These are phyloP conservation scores for Formica exsecta DNA, from an alignment of 1,140 invertebrate genomes.

Conservation along the genomic window DNA sequence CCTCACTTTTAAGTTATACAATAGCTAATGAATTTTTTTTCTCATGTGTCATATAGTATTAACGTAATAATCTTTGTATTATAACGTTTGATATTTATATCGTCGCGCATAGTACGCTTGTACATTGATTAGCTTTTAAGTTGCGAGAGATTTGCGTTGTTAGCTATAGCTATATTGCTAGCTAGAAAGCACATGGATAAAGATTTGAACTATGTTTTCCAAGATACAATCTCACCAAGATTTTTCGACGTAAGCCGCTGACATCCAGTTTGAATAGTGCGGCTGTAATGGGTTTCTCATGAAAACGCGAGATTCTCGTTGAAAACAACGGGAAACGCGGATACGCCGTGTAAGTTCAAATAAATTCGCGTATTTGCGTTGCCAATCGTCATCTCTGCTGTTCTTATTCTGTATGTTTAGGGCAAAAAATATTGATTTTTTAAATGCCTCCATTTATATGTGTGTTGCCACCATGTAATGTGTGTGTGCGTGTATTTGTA, in stretches of 20 bases:
- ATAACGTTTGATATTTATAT: background rate
- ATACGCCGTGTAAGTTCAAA: constrained; percentile 33
- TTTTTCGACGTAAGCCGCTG: constrained; percentile 59
- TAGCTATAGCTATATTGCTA: background rate
- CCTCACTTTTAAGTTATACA: background rate
- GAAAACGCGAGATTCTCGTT: constrained; percentile 34
- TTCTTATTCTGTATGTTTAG: background rate
- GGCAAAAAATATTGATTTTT: background rate
- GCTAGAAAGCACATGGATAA: constrained; percentile 23
- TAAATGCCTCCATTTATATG: background rate
- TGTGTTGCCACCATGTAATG: background rate
- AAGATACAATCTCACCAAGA: constrained; percentile 70
- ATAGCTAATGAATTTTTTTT: background rate
- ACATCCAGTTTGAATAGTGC: constrained; percentile 60
- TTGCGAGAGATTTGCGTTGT: background rate
- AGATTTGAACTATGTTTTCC: constrained; percentile 47
- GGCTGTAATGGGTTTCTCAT: constrained; percentile 66
- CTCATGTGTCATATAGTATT: too few relatives aligned
- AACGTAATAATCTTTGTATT: background rate
- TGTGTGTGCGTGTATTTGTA: background rate
- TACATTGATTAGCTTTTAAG: constrained; percentile 18
- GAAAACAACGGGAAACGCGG: constrained; percentile 60
- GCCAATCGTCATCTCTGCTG: constrained; percentile 27
- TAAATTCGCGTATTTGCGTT: constrained; percentile 60
- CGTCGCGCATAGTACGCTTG: background rate